Evolutionary conservation across 1,140 invertebrate genomes (phyloP), one percentile per base, ranked within the genome.

Genomic region (Linepithema humile): DNA sequence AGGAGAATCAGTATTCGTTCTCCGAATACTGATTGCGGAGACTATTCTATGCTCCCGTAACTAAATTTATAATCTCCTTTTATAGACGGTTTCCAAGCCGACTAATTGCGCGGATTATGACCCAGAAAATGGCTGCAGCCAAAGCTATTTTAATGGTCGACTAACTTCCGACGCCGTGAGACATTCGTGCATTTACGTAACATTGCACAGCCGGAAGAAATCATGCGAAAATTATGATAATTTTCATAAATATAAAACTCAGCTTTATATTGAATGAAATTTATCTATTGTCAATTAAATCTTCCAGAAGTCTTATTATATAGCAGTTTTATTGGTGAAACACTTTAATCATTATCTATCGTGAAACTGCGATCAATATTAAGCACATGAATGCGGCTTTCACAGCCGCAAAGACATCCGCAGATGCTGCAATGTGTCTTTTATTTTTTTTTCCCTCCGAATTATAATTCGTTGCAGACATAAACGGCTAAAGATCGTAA

Each of bases 71-170:
- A 80, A 69, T 80, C 26, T 26, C 26, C 75, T 40, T 69, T 80
- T 80, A 69, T 69, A 57, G 26, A 70, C 17, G 75, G 23, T 69
- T 55, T 55, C 45, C 74, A 78, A 53, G 45, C 17, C 17, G 62
- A 38, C 65, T 80, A 70, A 80, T 80, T 70, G 48, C 48, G n/a
- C 17, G 48, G 64, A 80, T 80, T 80, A 80, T 80, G 64, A 80
- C 35, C 48, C 26, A 80, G 64, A 80, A 80, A 70, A 70, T 57
- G 50, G 26, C 10, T 20, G 6, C 40, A 23, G 48, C 48, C 48
- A 55, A 80, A 80, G 64, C 23, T 80, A 80, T 70, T 80, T 80
- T 80, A 80, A 80, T 80, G 48, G n/a, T 45, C 73, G 57, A 32
- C 40, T 20, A 29, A 59, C 40, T 45, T 60, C 57, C 38, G 55